These are phyloP conservation scores for Stigmatopora nigra DNA, from an alignment of 2,113 vertebrate species.

Conservation along the genomic window DNA sequence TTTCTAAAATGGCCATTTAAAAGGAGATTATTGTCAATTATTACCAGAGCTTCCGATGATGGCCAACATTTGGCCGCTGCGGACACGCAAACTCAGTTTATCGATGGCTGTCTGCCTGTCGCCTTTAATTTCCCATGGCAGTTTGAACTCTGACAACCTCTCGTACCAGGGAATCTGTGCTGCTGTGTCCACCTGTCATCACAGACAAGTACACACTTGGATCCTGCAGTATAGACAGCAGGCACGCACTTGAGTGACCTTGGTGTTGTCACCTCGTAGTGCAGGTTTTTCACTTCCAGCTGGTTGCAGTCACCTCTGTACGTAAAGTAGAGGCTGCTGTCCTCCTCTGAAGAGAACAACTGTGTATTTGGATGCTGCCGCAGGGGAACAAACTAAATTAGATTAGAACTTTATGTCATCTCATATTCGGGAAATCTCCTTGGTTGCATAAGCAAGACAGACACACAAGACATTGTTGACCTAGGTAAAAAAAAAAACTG, in stretches of 20 bases:
- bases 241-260: background rate
- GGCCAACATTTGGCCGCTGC: constrained; percentile 92
- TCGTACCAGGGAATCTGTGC: constrained; percentile 92
- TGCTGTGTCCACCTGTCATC: constrained; percentile 74
- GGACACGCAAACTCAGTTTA: constrained; percentile 81
- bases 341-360: constrained; percentile 82
- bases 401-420: no score
- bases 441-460: no score
- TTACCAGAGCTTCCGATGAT: constrained; percentile 90
- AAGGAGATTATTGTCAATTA: background rate
- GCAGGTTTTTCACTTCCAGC: constrained; percentile 83
- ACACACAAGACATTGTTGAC: no score
- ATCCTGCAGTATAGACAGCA: background rate
- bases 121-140: constrained; percentile 76
- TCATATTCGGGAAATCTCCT: no score
- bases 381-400: background rate
- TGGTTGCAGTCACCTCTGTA: constrained; percentile 81
- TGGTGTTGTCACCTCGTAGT: constrained; percentile 76
- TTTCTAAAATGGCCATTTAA: no score
- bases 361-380: constrained; percentile 60
- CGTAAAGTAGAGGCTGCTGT: constrained; percentile 93
- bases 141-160: constrained; percentile 79
- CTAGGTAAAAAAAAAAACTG: no score
- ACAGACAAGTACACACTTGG: background rate
- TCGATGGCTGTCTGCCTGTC: constrained; percentile 73